These are phyloP conservation scores for Cotesia congregata DNA, from an alignment of 2,888 invertebrate species.

Conservation along the genomic window DNA sequence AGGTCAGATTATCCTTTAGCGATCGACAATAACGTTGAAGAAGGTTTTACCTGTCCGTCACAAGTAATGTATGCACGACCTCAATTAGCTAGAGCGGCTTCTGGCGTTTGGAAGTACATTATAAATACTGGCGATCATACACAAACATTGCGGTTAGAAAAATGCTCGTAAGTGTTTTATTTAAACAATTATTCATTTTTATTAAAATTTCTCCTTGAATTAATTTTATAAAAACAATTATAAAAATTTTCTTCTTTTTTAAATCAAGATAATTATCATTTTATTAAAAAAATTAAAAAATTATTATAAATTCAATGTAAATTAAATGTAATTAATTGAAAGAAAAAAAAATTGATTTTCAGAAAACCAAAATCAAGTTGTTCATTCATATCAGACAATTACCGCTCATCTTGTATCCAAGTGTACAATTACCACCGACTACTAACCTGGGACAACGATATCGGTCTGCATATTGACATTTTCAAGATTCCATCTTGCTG, in stretches of 20 bases:
- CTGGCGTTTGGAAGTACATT: conserved; percentile 88
- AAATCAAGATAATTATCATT: no score
- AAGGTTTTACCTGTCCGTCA: conserved; percentile 85
- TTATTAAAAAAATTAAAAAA: no score
- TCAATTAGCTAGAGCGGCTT: conserved; percentile 84
- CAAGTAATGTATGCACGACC: conserved; percentile 85
- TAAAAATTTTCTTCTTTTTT: no score
- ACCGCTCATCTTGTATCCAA: conserved; percentile 85
- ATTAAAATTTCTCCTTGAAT: no score
- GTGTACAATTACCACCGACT: conserved; percentile 87
- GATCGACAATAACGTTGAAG: conserved; percentile 72
- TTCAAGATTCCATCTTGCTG: conserved; percentile 89
- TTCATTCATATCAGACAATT: conserved; percentile 84
- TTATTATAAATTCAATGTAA: no score
- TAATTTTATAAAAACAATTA: no score
- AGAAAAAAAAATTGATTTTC: conserved; percentile 47
- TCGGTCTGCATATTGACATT: conserved; percentile 86
- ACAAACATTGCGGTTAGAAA: conserved; percentile 85
- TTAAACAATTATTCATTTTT: no score
- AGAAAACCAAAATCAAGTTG: conserved; percentile 83
- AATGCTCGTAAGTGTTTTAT: conserved; percentile 78
- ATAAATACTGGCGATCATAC: conserved; percentile 89
- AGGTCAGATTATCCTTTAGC: conserved; percentile 75
- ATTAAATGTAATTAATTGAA: no score
- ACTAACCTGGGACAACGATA: conserved; percentile 84